Base-by-base conservation (phyloP, 2,888 invertebrate genomes). In the Cataglyphis rosenhaueri region DNA sequence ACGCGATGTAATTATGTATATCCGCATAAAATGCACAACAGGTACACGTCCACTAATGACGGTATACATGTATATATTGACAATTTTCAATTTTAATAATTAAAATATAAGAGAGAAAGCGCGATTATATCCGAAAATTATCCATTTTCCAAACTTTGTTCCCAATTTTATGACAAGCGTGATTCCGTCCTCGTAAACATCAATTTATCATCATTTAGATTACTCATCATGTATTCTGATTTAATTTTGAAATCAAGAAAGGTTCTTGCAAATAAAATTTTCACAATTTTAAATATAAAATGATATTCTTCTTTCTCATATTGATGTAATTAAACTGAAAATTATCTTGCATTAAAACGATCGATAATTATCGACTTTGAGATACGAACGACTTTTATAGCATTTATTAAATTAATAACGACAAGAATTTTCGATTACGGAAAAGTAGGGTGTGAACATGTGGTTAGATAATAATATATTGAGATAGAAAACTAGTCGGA, bases 351-450 rank as follows among this genome's bases (percentile, higher is more conserved):
- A 18, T 25, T 25, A 29, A 76, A 15, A 66, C 29, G 15, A 41
- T 38, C 18, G 29, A 76, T 66, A 76, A 66, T 66, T 66, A 66
- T 62, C 12, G 25, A 12, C 21, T 66, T 66, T 65, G 18, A 8
- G 52, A 64, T 38, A 12, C 52, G n/a, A 18, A 3, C 18, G 8
- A 8, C 12, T 75, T 75, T 38, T 25, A 29, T 32, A 55, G 29
- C 15, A 55, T 10, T 35, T 68, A 68, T 1, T 29, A 76, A 55
- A 29, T 76, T 66, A 66, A 66, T 66, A 32, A 32, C 5, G 32
- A 32, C 32, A 32, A 32, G 32, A 32, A 32, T 6, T 32, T 32
- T 0, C 0, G 32, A 6, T 32, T 32, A 32, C 32, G 6, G 6
- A 32, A 32, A 32, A 32, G 6, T 32, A 6, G 6, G 6, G 6